Percentiles rank a stretch among this genome's conserved stretches.
phyloP scores from a whole-genome alignment of 2,797 vertebrate species.

The Siniperca scherzeri region DNA sequence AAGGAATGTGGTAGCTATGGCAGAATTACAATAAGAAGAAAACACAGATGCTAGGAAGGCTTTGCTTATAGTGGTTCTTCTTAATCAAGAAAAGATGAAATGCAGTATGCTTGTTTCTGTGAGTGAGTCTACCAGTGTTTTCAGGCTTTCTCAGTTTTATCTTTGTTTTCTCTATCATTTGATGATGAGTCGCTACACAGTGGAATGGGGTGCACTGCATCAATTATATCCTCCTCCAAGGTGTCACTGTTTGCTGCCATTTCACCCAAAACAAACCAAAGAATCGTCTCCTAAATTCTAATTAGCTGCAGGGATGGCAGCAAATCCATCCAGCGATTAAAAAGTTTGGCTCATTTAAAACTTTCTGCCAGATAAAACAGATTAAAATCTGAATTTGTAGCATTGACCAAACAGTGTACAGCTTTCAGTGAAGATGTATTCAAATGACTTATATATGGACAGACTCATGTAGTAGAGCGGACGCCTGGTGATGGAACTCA shows the following conservation, averaged over 20 bases:
- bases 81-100: neutral
- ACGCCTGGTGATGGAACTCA: neutral
- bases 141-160: slow-evolving; percentile 10
- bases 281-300: slow-evolving; percentile 4
- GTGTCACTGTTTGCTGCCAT: slow-evolving; percentile 13
- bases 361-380: neutral
- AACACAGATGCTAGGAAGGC: neutral
- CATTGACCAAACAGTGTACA: neutral
- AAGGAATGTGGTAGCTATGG: neutral
- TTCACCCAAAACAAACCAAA: slow-evolving; percentile 33
- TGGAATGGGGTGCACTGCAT: neutral
- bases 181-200: neutral
- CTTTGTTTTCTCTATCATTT: slow-evolving; percentile 29
- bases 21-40: neutral
- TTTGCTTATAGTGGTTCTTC: neutral
- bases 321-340: neutral
- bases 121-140: neutral
- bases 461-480: neutral
- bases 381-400: slow-evolving; percentile 5
- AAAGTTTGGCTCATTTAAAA: slow-evolving; percentile 18
- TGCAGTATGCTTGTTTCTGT: neutral
- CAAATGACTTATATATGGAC: neutral
- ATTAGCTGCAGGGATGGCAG: slow-evolving; percentile 22
- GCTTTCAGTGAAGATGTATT: neutral
- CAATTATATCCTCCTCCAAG: slow-evolving; percentile 22